Evolutionary conservation across 2,888 invertebrate species (phyloP), one percentile per base, ranked within the genome.

Genomic region (Theristus sp.): DNA sequence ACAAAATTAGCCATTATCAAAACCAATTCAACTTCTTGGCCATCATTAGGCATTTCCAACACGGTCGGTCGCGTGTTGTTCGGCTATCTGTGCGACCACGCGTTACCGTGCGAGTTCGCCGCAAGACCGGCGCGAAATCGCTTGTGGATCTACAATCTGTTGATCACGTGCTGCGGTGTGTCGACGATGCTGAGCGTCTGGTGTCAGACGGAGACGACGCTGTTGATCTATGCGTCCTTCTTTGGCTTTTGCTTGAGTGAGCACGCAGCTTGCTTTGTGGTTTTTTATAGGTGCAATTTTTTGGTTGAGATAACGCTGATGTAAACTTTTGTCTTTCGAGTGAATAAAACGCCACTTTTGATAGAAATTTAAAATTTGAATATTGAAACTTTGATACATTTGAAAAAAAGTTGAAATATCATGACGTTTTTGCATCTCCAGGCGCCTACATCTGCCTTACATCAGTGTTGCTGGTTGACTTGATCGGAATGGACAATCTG

Each of bases 21-120:
- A 38, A 38, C 6, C 38, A 38, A 38, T 38, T 38, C 38, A 38
- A 38, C 17, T 38, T 17, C 38, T 38, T 17, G 10, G 10, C 10
- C n/a, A n/a, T n/a, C n/a, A n/a, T n/a, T 30, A 67, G 91, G 91
- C 58, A 83, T 84, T 61, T 84, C 88, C 55, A 91, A 91, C 73
- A 86, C 89, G 13, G 71, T 89, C n/a, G 89, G 90, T 61, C 82
- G 91, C 68, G 85, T 93, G 61, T 77, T 87, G 60, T 80, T 93
- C 53, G 91, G 91, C 59, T 88, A 86, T 29, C 61, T 70, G n/a
- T 71, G 66, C 38, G 71, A 71, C 57, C 38, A 38, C 38, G 38
- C 6, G 38, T 38, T 38, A 17, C 61, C 62, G 6, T 6, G 3
- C 2, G 30, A 24, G 38, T 26, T 30, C 25, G 54, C 31, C 56